Conservation (phyloP, 1,140 invertebrate species). For the Akabosia matsudoensis region DNA sequence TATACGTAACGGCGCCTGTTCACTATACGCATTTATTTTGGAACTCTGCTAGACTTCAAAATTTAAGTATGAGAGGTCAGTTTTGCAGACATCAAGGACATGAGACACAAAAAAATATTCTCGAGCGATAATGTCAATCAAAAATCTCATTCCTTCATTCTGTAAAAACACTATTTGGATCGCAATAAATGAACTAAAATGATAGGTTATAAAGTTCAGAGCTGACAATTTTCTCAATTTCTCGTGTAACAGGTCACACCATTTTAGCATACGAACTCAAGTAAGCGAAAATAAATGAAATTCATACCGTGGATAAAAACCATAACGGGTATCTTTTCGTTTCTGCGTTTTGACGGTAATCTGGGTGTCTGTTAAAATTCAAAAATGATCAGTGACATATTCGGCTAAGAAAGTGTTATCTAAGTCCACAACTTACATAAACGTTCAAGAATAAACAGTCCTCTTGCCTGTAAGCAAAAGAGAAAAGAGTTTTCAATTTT, state of each 20-base stretch:
- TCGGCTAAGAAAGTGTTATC: neutral
- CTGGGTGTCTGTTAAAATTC: neutral
- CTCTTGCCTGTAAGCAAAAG: neutral
- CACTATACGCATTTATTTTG: too few relatives aligned
- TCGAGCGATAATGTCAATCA: neutral
- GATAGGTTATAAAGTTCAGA: neutral
- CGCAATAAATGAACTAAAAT: neutral
- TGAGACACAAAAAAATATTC: neutral
- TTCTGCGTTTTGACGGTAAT: neutral
- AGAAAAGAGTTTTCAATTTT: too few relatives aligned
- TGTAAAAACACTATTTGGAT: neutral
- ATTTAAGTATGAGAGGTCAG: neutral
- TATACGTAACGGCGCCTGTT: too few relatives aligned
- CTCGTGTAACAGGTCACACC: neutral
- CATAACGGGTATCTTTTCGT: slow-evolving; percentile 29
- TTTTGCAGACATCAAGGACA: neutral
- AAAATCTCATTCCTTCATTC: neutral
- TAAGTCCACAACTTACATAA: neutral
- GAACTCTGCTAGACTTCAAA: neutral
- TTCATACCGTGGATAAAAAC: slow-evolving; percentile 32
- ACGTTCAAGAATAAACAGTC: neutral
- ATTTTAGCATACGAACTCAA: neutral
- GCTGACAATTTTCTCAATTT: neutral
- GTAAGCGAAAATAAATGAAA: neutral
- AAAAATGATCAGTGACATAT: neutral